Percentiles rank a stretch among this genome's conserved stretches.
Evolutionary conservation across 1,140 invertebrate genomes (phyloP).

Genomic region (Lasioglossum albipes): DNA sequence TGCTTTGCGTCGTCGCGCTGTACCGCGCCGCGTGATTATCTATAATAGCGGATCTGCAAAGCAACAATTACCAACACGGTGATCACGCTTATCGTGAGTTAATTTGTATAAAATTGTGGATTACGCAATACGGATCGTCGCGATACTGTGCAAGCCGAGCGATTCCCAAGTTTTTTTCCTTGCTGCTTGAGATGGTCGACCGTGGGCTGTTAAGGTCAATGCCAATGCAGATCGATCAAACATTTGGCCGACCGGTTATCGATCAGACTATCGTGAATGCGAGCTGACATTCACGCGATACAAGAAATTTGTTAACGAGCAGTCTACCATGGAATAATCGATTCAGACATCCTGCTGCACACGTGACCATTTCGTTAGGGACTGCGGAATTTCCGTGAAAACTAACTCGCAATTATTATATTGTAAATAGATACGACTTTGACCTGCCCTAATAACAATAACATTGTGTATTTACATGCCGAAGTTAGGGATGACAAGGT

Average conservation of each 20-base stretch:
- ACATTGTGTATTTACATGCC: too few relatives aligned
- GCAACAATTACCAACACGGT: slow-evolving; percentile 27
- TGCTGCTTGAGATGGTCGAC: background rate
- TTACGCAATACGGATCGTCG: slow-evolving; percentile 21
- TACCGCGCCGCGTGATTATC: slow-evolving; percentile 13
- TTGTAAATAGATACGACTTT: too few relatives aligned
- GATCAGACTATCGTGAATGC: background rate
- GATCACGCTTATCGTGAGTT: slow-evolving; percentile 41
- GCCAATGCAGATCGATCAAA: slow-evolving; percentile 39
- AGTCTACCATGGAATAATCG: background rate
- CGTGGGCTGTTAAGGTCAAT: slow-evolving; percentile 34
- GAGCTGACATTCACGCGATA: background rate
- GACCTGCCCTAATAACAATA: too few relatives aligned
- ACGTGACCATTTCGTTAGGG: background rate
- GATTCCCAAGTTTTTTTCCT: background rate
- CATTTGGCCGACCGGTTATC: background rate
- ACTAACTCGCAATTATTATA: too few relatives aligned
- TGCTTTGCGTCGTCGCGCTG: background rate
- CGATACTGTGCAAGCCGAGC: background rate
- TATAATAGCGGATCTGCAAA: slow-evolving; percentile 28
- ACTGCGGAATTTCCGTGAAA: background rate
- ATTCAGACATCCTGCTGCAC: background rate
- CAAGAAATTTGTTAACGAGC: slow-evolving; percentile 1
- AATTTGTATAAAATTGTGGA: slow-evolving; percentile 30
- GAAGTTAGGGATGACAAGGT: too few relatives aligned